phyloP scores from a whole-genome alignment of 1,140 invertebrate genomes.

The Lethrus apterus region DNA sequence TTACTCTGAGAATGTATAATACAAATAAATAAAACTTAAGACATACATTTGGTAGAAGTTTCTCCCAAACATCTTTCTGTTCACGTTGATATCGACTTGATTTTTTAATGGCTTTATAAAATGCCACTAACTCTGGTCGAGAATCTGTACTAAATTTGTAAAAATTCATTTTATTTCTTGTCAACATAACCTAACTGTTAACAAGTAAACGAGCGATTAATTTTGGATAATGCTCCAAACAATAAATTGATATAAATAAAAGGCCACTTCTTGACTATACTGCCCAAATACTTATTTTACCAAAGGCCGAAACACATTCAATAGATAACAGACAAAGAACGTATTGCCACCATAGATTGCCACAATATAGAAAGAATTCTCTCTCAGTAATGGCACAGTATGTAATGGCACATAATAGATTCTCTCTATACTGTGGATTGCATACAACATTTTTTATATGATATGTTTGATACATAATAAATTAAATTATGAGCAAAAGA shows the following conservation, averaged over 20 bases:
- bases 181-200: not conserved
- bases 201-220: no score
- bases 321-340: not conserved
- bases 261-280: no score
- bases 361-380: no score
- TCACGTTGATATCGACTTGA: not conserved
- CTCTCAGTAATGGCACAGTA: no score
- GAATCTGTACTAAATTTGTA: slow-evolving; percentile 5
- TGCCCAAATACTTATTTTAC: not conserved
- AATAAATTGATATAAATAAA: not conserved
- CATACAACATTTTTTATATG: no score
- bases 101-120: slow-evolving; percentile 1
- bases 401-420: no score
- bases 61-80: not conserved
- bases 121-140: not conserved
- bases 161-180: not conserved
- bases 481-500: no score
- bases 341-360: not conserved
- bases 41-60: not conserved
- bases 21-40: not conserved
- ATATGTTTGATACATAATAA: no score
- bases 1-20: no score
- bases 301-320: not conserved
- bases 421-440: no score
- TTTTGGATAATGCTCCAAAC: not conserved